These are phyloP conservation scores for Hoplostethus atlanticus DNA, from an alignment of 2,797 vertebrate species.

Conservation along the genomic window DNA sequence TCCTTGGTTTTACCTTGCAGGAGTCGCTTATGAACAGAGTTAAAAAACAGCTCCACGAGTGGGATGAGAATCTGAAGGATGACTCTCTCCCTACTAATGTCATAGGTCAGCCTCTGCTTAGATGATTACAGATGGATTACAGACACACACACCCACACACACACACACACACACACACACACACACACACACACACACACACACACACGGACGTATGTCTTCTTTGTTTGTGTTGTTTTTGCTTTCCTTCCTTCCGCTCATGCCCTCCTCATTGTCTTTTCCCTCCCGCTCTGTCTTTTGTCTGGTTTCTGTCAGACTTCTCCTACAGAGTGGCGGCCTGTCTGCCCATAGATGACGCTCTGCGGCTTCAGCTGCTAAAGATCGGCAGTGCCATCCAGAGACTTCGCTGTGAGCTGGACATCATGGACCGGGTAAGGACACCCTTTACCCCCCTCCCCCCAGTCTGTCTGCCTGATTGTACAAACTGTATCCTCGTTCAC, in stretches of 20 bases:
- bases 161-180: slow-evolving; percentile 7
- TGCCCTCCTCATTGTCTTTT: neutral
- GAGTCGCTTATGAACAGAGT: slow-evolving; percentile 95
- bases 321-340: slow-evolving; percentile 98
- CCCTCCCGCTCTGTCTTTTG: neutral
- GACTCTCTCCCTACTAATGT: slow-evolving; percentile 95
- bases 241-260: neutral
- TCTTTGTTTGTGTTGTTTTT: slow-evolving; percentile 35
- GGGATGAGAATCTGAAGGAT: slow-evolving; percentile 98
- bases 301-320: slow-evolving; percentile 88
- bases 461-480: neutral
- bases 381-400: slow-evolving; percentile 97
- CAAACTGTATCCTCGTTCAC: neutral
- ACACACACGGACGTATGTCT: neutral
- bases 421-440: slow-evolving; percentile 94
- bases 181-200: slow-evolving; percentile 18
- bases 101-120: slow-evolving; percentile 85
- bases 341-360: slow-evolving; percentile 94
- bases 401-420: slow-evolving; percentile 96
- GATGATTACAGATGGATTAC: slow-evolving; percentile 40
- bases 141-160: neutral
- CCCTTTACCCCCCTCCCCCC: neutral
- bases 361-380: slow-evolving; percentile 94
- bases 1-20: slow-evolving; percentile 63
- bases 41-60: slow-evolving; percentile 96